Evolutionary conservation across 2,113 vertebrate genomes (phyloP), one percentile per base, ranked within the genome.

Genomic region (Ahaetulla prasina): DNA sequence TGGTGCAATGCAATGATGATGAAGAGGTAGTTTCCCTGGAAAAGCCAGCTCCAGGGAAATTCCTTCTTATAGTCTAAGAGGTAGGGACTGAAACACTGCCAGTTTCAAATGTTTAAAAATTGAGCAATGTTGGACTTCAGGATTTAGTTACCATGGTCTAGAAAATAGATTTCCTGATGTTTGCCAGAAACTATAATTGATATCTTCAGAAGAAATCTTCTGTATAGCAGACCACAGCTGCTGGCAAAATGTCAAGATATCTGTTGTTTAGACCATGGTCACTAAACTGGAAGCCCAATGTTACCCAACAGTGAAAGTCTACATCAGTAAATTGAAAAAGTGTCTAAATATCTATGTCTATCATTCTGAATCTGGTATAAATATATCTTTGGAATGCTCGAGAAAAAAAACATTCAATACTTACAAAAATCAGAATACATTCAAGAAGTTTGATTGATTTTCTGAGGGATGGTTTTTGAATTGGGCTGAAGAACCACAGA

Each of bases 401-500:
- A 93, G 35, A 91, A 93, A 0, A 0, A 0, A 16, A 39, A 0
- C 27, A 90, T 91, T 93, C 84, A 96, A 92, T 95, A 95, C 94
- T 97, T 95, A 96, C 96, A 95, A 96, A 91, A 90, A 96, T 80
- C 30, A 97, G 27, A 52, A 96, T 35, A 35, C 88, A 92, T 90
- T 97, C 96, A 92, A 96, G 85, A 20, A 95, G 74, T 80, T 95
- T 96, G 90, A 88, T 92, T 94, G 63, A 91, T 95, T 97, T 96
- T 90, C 94, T 95, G 85, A 95, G 68, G 50, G 74, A 93, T 89
- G 7, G 90, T 92, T 95, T 93, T 93, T 53, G 89, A 94, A 97
- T 94, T 30, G 91, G 95, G 93, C 91, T 96, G 92, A 96, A 97
- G 90, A 96, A 86, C 89, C 57, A 90, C 91, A 93, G 80, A 39